Percentiles rank a stretch among this genome's conserved stretches.
Conservation (phyloP, 2,797 vertebrate genomes). For the Perdix hodgsoniae region DNA sequence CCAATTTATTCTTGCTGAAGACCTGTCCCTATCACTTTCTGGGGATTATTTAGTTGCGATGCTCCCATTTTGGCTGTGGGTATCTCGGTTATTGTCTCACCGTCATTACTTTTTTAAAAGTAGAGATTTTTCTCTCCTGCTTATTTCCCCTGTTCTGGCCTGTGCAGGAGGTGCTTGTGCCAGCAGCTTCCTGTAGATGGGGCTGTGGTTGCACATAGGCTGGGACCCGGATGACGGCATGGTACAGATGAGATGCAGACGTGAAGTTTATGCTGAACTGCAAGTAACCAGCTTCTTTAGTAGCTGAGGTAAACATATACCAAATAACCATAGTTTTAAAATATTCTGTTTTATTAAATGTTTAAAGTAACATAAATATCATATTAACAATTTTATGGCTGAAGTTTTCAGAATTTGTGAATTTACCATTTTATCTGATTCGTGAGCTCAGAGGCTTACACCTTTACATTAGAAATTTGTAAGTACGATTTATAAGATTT, state of each 20-base stretch:
- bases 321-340: conserved; percentile 47
- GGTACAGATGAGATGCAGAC: not conserved
- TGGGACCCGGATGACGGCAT: accelerated
- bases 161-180: not conserved
- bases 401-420: conserved; percentile 39
- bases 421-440: conserved; percentile 23
- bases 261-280: not conserved
- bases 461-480: conserved; percentile 59
- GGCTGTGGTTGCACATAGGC: not conserved
- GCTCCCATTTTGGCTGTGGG: accelerated
- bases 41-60: not conserved
- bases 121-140: not conserved
- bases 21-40: not conserved
- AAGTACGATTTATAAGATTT: conserved; percentile 54
- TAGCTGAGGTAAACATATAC: not conserved
- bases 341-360: conserved; percentile 75
- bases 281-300: not conserved
- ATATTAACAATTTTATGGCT: conserved; percentile 70
- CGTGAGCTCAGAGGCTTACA: conserved; percentile 54
- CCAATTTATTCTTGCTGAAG: not conserved
- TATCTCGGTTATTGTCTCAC: not conserved
- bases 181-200: not conserved
- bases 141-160: not conserved
- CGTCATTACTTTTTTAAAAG: not conserved
- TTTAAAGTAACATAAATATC: conserved; percentile 73